A percentile compares a stretch with the other conserved stretches of the same genome.
phyloP scores from a whole-genome alignment of 2,888 invertebrate genomes.

The Drosophila prostipennis region DNA sequence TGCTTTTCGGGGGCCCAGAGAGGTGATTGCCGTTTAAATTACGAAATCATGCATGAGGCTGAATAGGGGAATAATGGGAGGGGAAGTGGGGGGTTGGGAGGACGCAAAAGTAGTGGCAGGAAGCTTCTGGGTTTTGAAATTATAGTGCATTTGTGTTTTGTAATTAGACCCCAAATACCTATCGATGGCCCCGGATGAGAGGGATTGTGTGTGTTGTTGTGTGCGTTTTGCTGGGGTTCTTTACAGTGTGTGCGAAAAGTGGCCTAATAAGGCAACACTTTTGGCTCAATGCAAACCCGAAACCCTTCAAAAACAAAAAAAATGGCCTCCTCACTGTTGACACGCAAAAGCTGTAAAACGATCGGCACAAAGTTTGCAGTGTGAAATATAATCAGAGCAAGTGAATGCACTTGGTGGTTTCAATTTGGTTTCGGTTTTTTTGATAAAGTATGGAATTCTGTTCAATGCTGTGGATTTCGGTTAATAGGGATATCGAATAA shows the following conservation, averaged over 20 bases:
- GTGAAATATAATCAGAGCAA: slow-evolving; percentile 16
- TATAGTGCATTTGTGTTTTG: slow-evolving; percentile 74
- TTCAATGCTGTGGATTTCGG: no score
- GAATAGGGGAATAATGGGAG: slow-evolving; percentile 16
- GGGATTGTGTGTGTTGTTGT: slow-evolving; percentile 15
- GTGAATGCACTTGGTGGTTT: slow-evolving; percentile 17
- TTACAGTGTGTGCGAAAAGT: slow-evolving; percentile 5
- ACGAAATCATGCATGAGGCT: slow-evolving; percentile 69
- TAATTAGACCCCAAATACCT: slow-evolving; percentile 69
- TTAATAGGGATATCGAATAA: no score
- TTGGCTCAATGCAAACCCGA: slow-evolving; percentile 26
- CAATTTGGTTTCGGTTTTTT: no score
- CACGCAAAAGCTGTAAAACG: slow-evolving; percentile 58
- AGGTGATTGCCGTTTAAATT: slow-evolving; percentile 73
- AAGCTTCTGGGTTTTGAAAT: slow-evolving; percentile 50
- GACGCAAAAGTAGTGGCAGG: background rate
- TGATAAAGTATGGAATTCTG: no score
- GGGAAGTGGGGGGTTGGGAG: background rate
- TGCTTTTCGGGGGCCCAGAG: background rate
- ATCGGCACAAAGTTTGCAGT: slow-evolving; percentile 35
- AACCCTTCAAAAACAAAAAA: background rate
- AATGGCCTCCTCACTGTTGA: slow-evolving; percentile 1
- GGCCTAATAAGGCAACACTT: slow-evolving; percentile 62
- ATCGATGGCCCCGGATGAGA: slow-evolving; percentile 33
- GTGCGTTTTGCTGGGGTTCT: slow-evolving; percentile 20